phyloP scores from a whole-genome alignment of 2,113 vertebrate species.

The Hemiscyllium ocellatum region DNA sequence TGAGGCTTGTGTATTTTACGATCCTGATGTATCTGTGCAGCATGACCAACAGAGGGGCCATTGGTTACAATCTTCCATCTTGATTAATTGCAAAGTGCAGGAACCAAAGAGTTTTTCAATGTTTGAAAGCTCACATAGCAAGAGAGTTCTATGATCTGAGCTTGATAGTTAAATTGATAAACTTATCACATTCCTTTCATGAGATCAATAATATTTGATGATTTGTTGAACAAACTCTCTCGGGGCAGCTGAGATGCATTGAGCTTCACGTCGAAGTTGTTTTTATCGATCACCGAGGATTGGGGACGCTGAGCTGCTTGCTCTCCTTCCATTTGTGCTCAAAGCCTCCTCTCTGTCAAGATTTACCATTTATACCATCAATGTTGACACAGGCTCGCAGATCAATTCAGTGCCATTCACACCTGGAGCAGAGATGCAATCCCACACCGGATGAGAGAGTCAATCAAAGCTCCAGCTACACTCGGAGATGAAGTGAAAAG shows the following conservation, averaged over 20 bases:
- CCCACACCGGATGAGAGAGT: not conserved
- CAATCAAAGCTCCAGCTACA: not conserved
- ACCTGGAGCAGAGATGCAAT: not conserved
- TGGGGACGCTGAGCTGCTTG: not conserved
- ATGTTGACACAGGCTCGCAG: not conserved
- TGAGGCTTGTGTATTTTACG: not conserved
- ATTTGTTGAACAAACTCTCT: no score
- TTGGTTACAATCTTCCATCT: no score
- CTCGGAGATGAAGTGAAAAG: not conserved
- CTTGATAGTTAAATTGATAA: no score
- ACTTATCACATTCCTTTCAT: no score
- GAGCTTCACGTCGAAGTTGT: not conserved
- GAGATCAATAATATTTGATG: no score
- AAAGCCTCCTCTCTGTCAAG: no score
- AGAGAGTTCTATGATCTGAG: no score
- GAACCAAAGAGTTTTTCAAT: no score
- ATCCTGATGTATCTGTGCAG: not conserved
- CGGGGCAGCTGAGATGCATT: no score
- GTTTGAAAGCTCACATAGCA: no score
- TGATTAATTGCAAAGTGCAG: no score
- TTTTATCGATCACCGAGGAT: not conserved
- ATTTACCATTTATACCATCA: not conserved
- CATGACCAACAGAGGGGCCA: not conserved
- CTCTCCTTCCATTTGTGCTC: no score
- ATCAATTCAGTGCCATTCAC: not conserved